phyloP scores from a whole-genome alignment of 2,888 invertebrate species.

The Aethes cnicana region DNA sequence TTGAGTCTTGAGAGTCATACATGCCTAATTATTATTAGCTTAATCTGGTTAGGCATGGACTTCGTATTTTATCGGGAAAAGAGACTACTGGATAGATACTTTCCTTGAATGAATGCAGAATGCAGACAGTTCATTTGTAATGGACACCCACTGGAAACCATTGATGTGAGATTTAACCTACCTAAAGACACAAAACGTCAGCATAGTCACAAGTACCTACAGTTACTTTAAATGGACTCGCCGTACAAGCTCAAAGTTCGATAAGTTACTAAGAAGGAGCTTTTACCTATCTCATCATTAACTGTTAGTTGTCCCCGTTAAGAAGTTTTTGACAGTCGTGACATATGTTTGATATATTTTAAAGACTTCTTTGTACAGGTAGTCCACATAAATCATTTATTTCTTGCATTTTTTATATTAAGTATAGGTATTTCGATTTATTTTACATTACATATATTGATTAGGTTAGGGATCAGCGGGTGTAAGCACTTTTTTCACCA shows the following conservation, averaged over 20 bases:
- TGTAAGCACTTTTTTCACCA: too few relatives aligned
- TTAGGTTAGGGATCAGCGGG: too few relatives aligned
- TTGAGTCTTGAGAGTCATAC: too few relatives aligned
- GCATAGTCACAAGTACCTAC: neutral
- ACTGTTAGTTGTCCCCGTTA: conserved; percentile 70
- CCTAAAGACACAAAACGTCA: too few relatives aligned
- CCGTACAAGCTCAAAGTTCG: conserved; percentile 32
- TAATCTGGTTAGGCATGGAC: too few relatives aligned
- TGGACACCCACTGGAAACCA: too few relatives aligned
- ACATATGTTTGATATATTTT: conserved; percentile 41
- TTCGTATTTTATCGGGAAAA: too few relatives aligned
- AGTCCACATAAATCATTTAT: conserved; percentile 17
- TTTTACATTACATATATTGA: neutral
- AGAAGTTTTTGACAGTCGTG: conserved; percentile 56
- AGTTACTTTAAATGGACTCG: conserved; percentile 42
- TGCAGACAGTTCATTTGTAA: too few relatives aligned
- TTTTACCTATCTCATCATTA: conserved; percentile 73
- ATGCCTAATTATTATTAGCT: too few relatives aligned
- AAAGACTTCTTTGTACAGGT: conserved; percentile 34
- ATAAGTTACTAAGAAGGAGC: conserved; percentile 63
- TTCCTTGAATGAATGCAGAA: too few relatives aligned
- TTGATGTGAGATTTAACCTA: too few relatives aligned
- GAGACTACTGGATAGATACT: too few relatives aligned
- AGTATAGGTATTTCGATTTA: neutral
- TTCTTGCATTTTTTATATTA: conserved; percentile 5